Percentiles rank a stretch among this genome's conserved stretches.
phyloP scores from a whole-genome alignment of 2,113 vertebrate species.

The Dolichotis patagonum region DNA sequence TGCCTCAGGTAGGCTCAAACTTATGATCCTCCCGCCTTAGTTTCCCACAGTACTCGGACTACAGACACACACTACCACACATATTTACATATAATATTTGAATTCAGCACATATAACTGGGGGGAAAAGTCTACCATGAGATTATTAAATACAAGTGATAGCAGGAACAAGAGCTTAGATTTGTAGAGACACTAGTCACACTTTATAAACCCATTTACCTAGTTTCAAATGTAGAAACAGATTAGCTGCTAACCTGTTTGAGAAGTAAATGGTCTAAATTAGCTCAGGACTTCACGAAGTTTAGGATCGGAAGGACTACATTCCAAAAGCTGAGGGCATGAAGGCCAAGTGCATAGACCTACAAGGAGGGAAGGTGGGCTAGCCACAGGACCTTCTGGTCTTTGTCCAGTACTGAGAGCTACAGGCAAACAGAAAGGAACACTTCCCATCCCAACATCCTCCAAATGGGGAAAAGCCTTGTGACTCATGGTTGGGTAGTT shows the following conservation, averaged over 20 bases:
- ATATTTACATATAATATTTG: not conserved
- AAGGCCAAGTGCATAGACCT: not conserved
- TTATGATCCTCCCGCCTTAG: not conserved
- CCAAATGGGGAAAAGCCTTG: not conserved
- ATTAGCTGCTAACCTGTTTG: slow-evolving; percentile 29
- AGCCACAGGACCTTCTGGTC: not conserved
- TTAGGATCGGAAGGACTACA: not conserved
- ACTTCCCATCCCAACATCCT: not conserved
- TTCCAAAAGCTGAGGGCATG: not conserved
- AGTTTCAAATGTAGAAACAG: not conserved
- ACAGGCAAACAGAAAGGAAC: not conserved
- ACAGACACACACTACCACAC: not conserved
- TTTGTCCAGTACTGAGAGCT: accelerated
- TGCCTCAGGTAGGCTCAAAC: not conserved
- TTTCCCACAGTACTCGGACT: not conserved
- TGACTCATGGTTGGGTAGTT: not conserved
- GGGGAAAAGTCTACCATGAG: not conserved
- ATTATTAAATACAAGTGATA: not conserved
- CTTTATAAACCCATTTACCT: not conserved
- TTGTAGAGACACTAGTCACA: not conserved
- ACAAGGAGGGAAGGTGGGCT: not conserved
- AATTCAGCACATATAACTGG: not conserved
- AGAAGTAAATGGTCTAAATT: not conserved
- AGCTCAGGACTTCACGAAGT: not conserved
- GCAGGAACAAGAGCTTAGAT: not conserved